phyloP scores from a whole-genome alignment of 2,888 invertebrate species.

The Scaptomyza caliginosa region DNA sequence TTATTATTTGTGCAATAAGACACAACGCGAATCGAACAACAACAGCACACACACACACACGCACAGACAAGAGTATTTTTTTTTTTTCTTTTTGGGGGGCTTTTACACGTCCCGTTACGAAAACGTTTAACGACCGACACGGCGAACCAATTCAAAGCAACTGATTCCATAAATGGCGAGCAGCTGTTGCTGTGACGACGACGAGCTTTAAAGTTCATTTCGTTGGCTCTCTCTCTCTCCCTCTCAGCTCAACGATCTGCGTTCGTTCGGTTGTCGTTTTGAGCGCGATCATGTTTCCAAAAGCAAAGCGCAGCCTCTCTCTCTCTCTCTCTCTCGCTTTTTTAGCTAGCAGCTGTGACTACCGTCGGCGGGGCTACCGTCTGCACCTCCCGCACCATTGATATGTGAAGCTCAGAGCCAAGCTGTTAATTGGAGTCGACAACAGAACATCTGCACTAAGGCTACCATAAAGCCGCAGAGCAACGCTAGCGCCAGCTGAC shows the following conservation, averaged over 20 bases:
- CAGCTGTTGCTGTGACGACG: conserved; percentile 73
- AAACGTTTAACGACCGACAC: conserved; percentile 60
- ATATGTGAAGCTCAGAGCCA: conserved; percentile 36
- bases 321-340: conserved; percentile 6
- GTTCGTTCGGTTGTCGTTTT: conserved; percentile 16
- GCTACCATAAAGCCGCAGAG: conserved; percentile 21
- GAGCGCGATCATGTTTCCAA: conserved; percentile 50
- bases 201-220: conserved; percentile 44
- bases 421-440: conserved; percentile 49
- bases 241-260: conserved; percentile 23
- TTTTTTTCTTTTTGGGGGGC: not conserved
- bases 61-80: too few species aligned
- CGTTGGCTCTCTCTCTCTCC: conserved; percentile 21
- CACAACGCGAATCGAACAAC: not conserved
- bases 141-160: conserved; percentile 64
- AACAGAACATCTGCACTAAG: conserved; percentile 50
- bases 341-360: conserved; percentile 29
- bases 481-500: conserved; percentile 68
- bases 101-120: conserved; percentile 41
- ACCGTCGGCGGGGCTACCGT: conserved; percentile 35
- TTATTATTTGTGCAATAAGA: conserved; percentile 25
- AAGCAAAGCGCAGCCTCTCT: conserved; percentile 25
- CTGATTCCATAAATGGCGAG: conserved; percentile 73
- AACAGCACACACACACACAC: not conserved
- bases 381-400: conserved; percentile 21